Evolutionary conservation across 2,113 vertebrate species (phyloP).

Genomic region (Ptilorrhoa leucosticta): DNA sequence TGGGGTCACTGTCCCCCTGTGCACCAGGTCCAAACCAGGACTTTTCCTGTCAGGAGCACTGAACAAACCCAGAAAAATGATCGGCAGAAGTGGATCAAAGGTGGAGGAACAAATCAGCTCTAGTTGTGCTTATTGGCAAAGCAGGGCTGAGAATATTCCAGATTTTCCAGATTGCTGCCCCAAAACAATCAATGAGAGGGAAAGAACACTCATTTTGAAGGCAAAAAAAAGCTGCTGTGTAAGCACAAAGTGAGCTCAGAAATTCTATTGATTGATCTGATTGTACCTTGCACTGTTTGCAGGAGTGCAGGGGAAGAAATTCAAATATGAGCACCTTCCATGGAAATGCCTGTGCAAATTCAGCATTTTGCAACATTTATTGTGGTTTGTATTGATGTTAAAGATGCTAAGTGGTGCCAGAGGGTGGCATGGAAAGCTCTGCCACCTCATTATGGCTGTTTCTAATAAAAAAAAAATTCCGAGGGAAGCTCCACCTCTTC

Average conservation of each 20-base stretch:
- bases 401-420: background rate
- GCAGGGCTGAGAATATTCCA: background rate
- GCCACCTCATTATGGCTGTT: background rate
- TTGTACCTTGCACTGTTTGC: background rate
- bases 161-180: background rate
- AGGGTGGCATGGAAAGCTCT: background rate
- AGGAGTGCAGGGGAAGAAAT: background rate
- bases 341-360: background rate
- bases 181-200: background rate
- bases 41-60: background rate
- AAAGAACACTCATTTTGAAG: background rate
- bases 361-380: background rate
- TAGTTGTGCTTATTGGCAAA: background rate
- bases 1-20: background rate
- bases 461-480: background rate
- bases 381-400: background rate
- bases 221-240: background rate
- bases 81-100: background rate
- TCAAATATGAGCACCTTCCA: background rate
- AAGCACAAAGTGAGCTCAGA: background rate
- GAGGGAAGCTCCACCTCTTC: background rate
- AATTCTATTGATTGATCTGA: background rate
- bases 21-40: background rate
- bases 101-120: background rate
- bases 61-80: background rate